Conservation (phyloP, 2,113 vertebrate genomes). For the Agelaius tricolor region DNA sequence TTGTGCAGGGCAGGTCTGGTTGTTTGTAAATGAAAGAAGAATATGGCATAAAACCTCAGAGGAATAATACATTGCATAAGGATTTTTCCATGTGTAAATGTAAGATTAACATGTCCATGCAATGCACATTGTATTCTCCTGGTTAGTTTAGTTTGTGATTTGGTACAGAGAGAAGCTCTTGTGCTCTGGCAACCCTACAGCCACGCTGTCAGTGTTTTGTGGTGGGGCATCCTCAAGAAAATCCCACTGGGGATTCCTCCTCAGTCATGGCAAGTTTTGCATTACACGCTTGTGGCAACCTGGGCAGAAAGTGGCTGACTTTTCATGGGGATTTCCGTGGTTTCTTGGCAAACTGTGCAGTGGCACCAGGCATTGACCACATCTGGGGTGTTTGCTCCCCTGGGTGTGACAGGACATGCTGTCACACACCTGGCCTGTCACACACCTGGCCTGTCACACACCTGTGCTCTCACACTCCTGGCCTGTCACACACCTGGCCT, state of each 20-base stretch:
- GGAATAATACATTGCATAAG: not conserved
- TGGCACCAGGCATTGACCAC: not conserved
- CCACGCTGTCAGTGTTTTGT: fast-evolving
- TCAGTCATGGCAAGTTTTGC: not conserved
- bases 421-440: not conserved
- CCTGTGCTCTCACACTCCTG: no score
- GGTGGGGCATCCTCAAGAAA: not conserved
- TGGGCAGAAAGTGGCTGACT: not conserved
- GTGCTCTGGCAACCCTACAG: not conserved
- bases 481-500: no score
- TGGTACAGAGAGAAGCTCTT: not conserved
- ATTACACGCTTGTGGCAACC: not conserved
- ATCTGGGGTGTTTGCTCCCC: not conserved
- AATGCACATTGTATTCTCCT: not conserved
- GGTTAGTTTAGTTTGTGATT: not conserved
- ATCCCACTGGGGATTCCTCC: not conserved
- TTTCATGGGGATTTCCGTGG: not conserved
- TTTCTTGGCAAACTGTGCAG: not conserved
- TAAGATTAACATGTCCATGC: not conserved
- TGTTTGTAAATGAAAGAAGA: not conserved
- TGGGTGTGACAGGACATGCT: fast-evolving
- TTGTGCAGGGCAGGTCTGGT: not conserved
- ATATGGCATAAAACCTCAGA: not conserved
- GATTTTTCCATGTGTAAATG: not conserved
- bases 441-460: fast-evolving